Evolutionary conservation across 2,797 vertebrate species (phyloP), one percentile per base, ranked within the genome.

Genomic region (Rhinichthys osculus): DNA sequence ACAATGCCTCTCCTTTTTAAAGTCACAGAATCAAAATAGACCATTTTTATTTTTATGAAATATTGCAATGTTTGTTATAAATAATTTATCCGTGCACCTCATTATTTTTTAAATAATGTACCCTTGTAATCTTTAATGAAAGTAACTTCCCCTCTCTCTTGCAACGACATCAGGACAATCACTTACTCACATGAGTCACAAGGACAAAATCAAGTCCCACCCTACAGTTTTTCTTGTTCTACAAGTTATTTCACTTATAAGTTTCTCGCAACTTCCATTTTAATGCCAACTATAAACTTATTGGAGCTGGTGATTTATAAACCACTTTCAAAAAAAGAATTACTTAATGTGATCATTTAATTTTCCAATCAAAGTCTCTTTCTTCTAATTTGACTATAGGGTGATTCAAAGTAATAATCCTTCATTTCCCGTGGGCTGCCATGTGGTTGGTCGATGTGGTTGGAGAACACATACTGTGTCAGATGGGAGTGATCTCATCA

Each of bases 401-500:
- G 92, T 97, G 89, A 84, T 96, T 84, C 95, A 97, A 92, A 99
- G 97, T 90, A 97, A 95, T 57, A 97, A 97, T 87, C 67, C 95
- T 42, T 88, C 87, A 0, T 97, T 96, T 64, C 92, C 94, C 0
- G 93, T 91, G 33, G 97, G 97, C 7, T 79, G 90, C 38, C 92
- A 95, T 52, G 96, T 96, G 0, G 40, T 97, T 42, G 86, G 91
- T 16, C 0, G 0, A 1, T 72, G 87, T 0, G 97, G 98, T 78
- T 99, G 98, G 98, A 96, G 94, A 85, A 97, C 94, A 4, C 96
- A 97, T 87, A 93, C 94, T 0, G 83, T 99, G 89, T 96, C 95
- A 11, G 89, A 96, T 50, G 97, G 96, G 6, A 92, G 91, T 7
- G 90, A 19, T 4, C 90, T 99, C 33, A 78, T 16, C 0, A 92